Evolutionary conservation across 2,797 vertebrate species (phyloP), one percentile per base, ranked within the genome.

Genomic region (Pseudochromis fuscus): DNA sequence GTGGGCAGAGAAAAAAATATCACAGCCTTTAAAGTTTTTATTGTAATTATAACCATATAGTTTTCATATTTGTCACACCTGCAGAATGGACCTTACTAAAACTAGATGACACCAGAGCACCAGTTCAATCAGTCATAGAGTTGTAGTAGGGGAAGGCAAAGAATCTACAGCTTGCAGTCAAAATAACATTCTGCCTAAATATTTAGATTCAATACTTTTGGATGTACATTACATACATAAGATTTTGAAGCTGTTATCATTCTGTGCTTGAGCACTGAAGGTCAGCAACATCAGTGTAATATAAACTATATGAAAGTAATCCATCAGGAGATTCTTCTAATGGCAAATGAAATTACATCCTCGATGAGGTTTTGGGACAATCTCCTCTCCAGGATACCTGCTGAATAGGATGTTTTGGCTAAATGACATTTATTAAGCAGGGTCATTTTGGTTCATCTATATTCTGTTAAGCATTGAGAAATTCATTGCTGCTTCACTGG

Each of bases 361-460:
- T 70, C 57, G 62, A 19, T 60, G 57, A 73, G 74, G 38, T 65
- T 83, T 72, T 68, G 61, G 58, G 78, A 66, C 52, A 64, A 46
- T 67, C 60, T 68, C 65, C 28, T 55, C 4, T 71, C 49, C 63
- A 27, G 52, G 49, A 77, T 78, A 83, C 72, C 70, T 84, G 89
- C 89, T 85, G 88, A 91, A 88, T 82, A 75, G 57, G 82, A 82
- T 69, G 61, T 70, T 85, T 85, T 71, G 75, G 65, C 75, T 76
- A 81, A 86, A 89, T 86, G 68, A 81, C 82, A 82, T 90, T 89
- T 88, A 85, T 85, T 86, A 92, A 84, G 71, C 82, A 83, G 74
- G 75, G 82, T 87, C 89, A 87, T 91, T 91, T 85, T 74, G 56
- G 68, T 82, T 81, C 72, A 89, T 92, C 82, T 87, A 87, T 88